A percentile compares a stretch with the other conserved stretches of the same genome.
Evolutionary conservation across 2,888 invertebrate genomes (phyloP).

Genomic region (Molanna angustata): DNA sequence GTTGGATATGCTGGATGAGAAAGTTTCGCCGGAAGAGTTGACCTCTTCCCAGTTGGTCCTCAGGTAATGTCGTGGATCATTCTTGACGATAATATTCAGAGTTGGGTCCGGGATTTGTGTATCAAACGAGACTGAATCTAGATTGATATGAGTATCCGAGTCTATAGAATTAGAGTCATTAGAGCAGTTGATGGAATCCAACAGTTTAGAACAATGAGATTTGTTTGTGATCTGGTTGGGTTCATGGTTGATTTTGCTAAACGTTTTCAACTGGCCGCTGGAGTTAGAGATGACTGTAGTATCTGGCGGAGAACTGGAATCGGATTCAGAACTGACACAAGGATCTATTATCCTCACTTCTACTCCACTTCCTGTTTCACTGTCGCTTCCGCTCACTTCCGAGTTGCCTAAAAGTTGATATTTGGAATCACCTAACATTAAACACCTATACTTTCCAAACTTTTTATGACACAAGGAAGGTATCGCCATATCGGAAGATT

Average conservation of each 20-base stretch:
- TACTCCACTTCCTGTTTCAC: conserved; percentile 52
- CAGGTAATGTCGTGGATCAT: conserved; percentile 24
- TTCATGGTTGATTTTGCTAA: conserved; percentile 21
- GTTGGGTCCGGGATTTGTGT: conserved; percentile 31
- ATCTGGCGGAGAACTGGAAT: conserved; percentile 42
- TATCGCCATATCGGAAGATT: not conserved
- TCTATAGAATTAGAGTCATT: conserved; percentile 18
- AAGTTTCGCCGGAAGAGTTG: conserved; percentile 11
- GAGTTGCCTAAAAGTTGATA: conserved; percentile 40
- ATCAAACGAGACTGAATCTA: conserved; percentile 20
- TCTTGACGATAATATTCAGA: conserved; percentile 21
- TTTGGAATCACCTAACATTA: conserved; percentile 34
- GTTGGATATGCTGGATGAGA: conserved; percentile 11
- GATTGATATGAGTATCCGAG: conserved; percentile 20
- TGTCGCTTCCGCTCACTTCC: conserved; percentile 48
- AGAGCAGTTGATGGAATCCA: conserved; percentile 13
- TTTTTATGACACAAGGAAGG: conserved; percentile 47
- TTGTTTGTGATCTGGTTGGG: conserved; percentile 6
- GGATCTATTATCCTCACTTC: conserved; percentile 49
- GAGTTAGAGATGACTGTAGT: conserved; percentile 10
- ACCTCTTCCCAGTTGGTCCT: conserved; percentile 11
- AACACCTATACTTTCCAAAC: conserved; percentile 56
- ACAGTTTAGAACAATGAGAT: conserved; percentile 11
- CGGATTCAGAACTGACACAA: conserved; percentile 52
- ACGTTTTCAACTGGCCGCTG: conserved; percentile 15